Base-by-base conservation (phyloP, 2,113 vertebrate species). In the Apistogramma diplotaenia region DNA sequence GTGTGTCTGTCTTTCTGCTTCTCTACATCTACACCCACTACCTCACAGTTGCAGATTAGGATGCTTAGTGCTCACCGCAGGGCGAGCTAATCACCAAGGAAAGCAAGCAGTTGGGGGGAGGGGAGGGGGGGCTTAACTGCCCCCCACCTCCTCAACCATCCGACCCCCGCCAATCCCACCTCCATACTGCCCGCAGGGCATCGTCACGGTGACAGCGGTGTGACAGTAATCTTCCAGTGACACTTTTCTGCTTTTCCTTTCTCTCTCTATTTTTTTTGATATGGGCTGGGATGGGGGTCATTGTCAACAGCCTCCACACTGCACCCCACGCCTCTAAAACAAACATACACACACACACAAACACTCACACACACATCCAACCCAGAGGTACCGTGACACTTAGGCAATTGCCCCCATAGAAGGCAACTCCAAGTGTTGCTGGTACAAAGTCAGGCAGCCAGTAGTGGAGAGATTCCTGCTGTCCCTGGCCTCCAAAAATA, bases 171-270 rank as follows among this genome's bases (percentile, higher is more conserved):
- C 83, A 76, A 85, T 87, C 75, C 88, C 88, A 78, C 92, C 93
- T 91, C 90, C 87, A 67, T 89, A 85, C 87, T 91, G 92, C 94
- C 93, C 86, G 83, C 87, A 62, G 91, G 93, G 92, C 90, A 92
- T 73, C 84, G 84, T 92, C 89, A 91, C 84, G 83, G 91, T 95
- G 90, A 92, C 89, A 89, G 86, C 74, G 7, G 80, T 91, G 86
- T 94, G 94, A 95, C 94, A 94, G 89, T 94, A 95, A 95, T 96
- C 95, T 96, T 91, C 73, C 87, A 80, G 77, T 92, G 93, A 95
- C 93, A 93, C 83, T 87, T 89, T 82, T 76, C 71, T 75, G 37
- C 59, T 83, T 83, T 78, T 79, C 55, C 16, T 53, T 77, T 81
- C 23, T 79, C 37, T 79, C 35, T 85, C 59, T 87, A 70, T 67